These are phyloP conservation scores for Carlito syrichta DNA, from an alignment of 2,113 vertebrate genomes.

Conservation along the genomic window DNA sequence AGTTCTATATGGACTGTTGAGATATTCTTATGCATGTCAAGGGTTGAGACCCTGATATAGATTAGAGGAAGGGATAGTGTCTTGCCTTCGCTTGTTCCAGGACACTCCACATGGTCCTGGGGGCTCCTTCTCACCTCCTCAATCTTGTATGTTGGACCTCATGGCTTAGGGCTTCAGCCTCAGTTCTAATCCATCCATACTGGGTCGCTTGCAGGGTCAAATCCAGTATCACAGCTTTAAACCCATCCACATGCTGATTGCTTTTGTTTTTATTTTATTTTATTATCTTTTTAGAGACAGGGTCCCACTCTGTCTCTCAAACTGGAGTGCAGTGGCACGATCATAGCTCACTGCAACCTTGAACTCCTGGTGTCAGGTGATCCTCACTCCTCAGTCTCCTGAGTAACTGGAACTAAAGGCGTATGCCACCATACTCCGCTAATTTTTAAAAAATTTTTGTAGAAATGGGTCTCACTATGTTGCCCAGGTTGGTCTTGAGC, in stretches of 20 bases:
- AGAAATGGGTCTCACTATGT: too few species aligned
- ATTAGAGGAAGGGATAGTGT: neutral
- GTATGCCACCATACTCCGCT: too few species aligned
- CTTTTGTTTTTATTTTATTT: too few species aligned
- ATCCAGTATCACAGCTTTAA: neutral
- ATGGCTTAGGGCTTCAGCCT: neutral
- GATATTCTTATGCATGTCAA: neutral
- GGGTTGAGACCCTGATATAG: neutral
- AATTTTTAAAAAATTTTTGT: too few species aligned
- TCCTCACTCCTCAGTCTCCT: too few species aligned
- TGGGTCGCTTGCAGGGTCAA: neutral
- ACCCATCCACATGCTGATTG: neutral
- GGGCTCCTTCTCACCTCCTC: neutral
- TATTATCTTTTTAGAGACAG: too few species aligned
- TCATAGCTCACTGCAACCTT: too few species aligned
- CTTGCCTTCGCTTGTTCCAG: neutral
- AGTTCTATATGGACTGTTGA: neutral
- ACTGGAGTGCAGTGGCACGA: too few species aligned
- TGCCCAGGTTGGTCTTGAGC: too few species aligned
- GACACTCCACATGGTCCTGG: neutral
- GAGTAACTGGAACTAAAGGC: too few species aligned
- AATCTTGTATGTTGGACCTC: neutral
- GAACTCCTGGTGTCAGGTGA: too few species aligned
- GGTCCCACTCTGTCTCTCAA: too few species aligned
- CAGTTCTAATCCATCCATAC: neutral